A percentile compares a stretch with the other conserved stretches of the same genome.
Conservation (phyloP, 92 coral and sea anemone genomes). For the Zoanthus sansibaricus region DNA sequence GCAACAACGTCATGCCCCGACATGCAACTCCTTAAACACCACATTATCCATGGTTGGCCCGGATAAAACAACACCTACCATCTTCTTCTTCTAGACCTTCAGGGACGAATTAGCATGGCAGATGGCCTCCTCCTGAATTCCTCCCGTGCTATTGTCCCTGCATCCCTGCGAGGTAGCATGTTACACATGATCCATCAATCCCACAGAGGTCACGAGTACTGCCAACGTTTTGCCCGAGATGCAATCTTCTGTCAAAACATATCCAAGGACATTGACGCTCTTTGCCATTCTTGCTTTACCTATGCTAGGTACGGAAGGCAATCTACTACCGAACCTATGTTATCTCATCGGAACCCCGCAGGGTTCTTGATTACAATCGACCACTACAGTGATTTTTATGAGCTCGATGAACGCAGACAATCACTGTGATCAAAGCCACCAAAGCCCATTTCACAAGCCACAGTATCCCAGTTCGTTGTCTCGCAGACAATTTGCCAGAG, state of each 20-base stretch:
- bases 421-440: slow-evolving; percentile 3
- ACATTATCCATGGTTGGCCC: too few relatives aligned
- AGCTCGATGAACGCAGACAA: not conserved
- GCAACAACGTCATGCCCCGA: too few relatives aligned
- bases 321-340: slow-evolving; percentile 14
- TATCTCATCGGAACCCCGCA: slow-evolving; percentile 7
- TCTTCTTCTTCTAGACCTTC: too few relatives aligned
- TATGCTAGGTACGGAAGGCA: slow-evolving; percentile 12
- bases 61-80: too few relatives aligned
- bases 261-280: not conserved
- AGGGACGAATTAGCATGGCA: too few relatives aligned
- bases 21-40: too few relatives aligned
- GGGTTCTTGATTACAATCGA: slow-evolving; percentile 41
- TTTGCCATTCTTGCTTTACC: slow-evolving; percentile 20
- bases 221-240: not conserved
- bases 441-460: slow-evolving; percentile 55
- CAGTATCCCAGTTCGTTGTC: slow-evolving; percentile 45
- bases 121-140: too few relatives aligned
- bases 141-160: too few relatives aligned
- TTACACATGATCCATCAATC: too few relatives aligned
- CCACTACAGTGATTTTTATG: slow-evolving; percentile 5
- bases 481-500: slow-evolving; percentile 33
- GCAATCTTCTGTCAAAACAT: too few relatives aligned
- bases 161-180: too few relatives aligned
- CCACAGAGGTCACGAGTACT: too few relatives aligned